A percentile compares a stretch with the other conserved stretches of the same genome.
phyloP scores from a whole-genome alignment of 2,113 vertebrate species.

The Leptosomus discolor region DNA sequence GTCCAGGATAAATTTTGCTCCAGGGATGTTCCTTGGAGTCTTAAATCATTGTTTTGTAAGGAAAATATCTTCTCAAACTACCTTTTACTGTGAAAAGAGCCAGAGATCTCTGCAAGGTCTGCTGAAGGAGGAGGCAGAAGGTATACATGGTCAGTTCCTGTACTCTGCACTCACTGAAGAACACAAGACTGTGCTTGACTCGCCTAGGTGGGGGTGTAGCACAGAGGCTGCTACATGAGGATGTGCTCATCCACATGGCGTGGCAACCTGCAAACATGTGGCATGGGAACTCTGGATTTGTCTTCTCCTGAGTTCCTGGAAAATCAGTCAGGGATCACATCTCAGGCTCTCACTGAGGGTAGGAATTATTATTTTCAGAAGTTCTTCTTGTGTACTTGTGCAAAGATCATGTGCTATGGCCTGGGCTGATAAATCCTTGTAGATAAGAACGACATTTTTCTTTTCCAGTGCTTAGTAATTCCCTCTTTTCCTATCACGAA shows the following conservation, averaged over 20 bases:
- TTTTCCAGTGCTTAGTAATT: not conserved
- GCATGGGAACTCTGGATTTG: not conserved
- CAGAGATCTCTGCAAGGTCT: not conserved
- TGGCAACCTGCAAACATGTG: not conserved
- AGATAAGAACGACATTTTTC: not conserved
- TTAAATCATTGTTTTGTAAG: not conserved
- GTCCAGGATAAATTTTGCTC: not conserved
- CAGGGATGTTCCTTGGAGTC: not conserved
- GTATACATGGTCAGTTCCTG: not conserved
- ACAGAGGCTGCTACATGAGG: not conserved
- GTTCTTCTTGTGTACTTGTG: not conserved
- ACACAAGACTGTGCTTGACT: not conserved
- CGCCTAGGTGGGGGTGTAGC: fast-evolving
- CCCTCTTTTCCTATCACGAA: not conserved
- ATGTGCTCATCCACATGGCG: fast-evolving
- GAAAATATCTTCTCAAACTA: not conserved
- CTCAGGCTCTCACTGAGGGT: not conserved
- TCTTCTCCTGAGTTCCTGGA: not conserved
- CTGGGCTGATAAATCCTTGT: not conserved
- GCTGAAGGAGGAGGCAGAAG: not conserved
- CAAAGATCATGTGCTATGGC: not conserved
- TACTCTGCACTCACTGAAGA: not conserved
- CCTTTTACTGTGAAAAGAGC: not conserved
- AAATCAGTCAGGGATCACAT: not conserved
- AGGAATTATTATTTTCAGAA: not conserved